Base-by-base conservation (phyloP, 2,888 invertebrate species). In the Himalopsyche japonica region DNA sequence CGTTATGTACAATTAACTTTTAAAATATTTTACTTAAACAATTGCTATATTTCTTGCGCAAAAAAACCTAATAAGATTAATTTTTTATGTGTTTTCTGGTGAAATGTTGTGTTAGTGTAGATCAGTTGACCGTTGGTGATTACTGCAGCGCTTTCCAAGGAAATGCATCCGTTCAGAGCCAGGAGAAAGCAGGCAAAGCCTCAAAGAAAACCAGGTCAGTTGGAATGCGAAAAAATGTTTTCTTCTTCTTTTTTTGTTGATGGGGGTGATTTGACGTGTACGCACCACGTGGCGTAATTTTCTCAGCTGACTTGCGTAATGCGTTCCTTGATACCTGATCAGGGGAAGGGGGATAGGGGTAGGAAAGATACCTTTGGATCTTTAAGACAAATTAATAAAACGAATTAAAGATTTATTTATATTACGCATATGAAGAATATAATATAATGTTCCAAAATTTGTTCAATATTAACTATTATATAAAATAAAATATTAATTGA, bases 101-200 rank as follows among this genome's bases (percentile, higher is more conserved):
- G 43, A 43, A 30, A 30, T 70, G 70, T 70, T 15, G 27, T 70
- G 70, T 20, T 57, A 20, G 57, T 57, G 57, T 20, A 27, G 15
- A 15, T 70, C 15, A 30, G n/a, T 70, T 27, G 70, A 70, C 70
- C 12, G 30, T 15, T 70, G 15, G 30, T 70, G 70, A 70, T 12
- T 70, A 27, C 30, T 70, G 70, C 1, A 8, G 27, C 4, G 70
- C 15, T 12, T 24, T 70, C 70, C 24, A 32, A 70, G 80, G 81
- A 64, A 77, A 82, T 83, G 84, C 57, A 78, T 48, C 80, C 85
- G 76, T 76, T 82, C 24, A 43, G 82, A 7, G 43, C 82, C 83
- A 82, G 84, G 78, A 84, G 86, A 81, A 86, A 86, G 64, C 86
- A 84, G 76, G 82, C 86, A 10, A 86, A 84, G 76, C 86, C 86